phyloP scores from a whole-genome alignment of 2,888 invertebrate species.

The Drosophila yooni region DNA sequence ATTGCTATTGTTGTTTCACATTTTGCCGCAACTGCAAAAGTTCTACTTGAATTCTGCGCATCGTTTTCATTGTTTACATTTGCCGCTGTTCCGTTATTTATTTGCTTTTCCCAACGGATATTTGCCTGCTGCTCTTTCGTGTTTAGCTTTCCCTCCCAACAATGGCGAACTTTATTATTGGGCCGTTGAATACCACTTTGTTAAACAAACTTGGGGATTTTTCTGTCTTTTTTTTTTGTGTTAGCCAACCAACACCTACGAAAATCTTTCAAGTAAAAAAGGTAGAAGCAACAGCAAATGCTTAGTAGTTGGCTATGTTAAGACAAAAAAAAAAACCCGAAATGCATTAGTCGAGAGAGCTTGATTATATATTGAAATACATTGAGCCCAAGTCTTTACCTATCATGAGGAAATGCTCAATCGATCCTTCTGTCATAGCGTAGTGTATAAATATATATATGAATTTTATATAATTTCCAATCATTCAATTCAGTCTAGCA shows the following conservation, averaged over 20 bases:
- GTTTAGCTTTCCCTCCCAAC: conserved; percentile 9
- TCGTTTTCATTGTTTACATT: conserved; percentile 61
- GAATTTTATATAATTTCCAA: not conserved
- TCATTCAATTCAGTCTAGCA: not conserved
- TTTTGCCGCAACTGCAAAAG: conserved; percentile 32
- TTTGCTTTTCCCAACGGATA: conserved; percentile 62
- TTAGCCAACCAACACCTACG: conserved; percentile 21
- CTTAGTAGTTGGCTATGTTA: not conserved
- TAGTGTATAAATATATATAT: not conserved
- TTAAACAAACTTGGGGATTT: conserved; percentile 67
- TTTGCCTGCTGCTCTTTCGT: conserved; percentile 46
- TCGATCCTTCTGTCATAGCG: not conserved
- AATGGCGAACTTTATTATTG: conserved; percentile 62
- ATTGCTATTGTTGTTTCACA: conserved; percentile 1
- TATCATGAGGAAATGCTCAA: not conserved
- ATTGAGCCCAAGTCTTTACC: not conserved
- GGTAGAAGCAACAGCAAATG: not conserved
- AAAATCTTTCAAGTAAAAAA: not conserved
- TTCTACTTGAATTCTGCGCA: conserved; percentile 53
- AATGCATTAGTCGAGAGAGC: not conserved
- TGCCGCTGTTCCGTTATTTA: conserved; percentile 57
- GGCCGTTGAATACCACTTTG: conserved; percentile 68
- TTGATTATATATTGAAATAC: not conserved
- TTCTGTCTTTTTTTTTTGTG: not conserved
- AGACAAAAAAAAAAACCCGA: not conserved